Conservation (phyloP, 2,797 vertebrate genomes). For the Chloroceryle inda region DNA sequence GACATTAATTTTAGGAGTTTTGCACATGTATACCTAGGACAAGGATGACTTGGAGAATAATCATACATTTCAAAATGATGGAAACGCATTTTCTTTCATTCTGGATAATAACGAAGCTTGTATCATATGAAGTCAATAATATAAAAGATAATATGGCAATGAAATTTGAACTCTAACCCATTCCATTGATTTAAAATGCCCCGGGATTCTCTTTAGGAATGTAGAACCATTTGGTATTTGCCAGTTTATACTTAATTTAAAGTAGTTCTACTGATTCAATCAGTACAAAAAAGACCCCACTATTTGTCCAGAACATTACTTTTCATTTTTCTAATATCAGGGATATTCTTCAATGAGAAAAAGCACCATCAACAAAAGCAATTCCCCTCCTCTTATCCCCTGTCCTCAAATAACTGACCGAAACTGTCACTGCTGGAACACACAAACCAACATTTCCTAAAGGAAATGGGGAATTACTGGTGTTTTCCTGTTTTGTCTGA, state of each 20-base stretch:
- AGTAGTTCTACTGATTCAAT: background rate
- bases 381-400: background rate
- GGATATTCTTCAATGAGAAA: background rate
- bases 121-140: background rate
- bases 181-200: background rate
- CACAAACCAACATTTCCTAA: background rate
- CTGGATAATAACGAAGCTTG: background rate
- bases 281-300: background rate
- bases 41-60: background rate
- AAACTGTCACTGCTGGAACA: background rate
- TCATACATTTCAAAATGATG: background rate
- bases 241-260: background rate
- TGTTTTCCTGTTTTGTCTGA: background rate
- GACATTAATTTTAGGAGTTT: constrained; percentile 44
- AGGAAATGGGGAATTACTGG: background rate
- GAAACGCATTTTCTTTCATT: constrained; percentile 3
- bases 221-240: background rate
- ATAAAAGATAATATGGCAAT: background rate
- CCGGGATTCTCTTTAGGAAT: background rate
- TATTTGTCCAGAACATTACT: background rate
- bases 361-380: background rate
- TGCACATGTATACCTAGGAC: constrained; percentile 2
- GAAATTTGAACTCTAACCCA: background rate
- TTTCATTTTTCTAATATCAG: background rate
- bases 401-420: background rate